Conservation (phyloP, 2,888 invertebrate genomes). For the Leptopilina myrica region DNA sequence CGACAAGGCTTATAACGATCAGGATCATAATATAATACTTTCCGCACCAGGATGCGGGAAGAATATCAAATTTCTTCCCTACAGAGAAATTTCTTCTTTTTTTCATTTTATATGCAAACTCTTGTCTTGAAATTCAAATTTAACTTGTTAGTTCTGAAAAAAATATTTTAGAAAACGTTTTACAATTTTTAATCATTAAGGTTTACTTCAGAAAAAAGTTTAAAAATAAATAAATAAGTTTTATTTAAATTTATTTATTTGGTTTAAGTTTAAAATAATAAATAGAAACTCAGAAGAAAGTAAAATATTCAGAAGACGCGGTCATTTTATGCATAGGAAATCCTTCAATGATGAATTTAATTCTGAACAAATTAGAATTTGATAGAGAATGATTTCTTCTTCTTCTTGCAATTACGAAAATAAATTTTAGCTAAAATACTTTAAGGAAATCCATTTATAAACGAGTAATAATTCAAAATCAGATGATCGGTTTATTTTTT, state of each 20-base stretch:
- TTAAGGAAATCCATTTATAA: not conserved
- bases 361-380: not conserved
- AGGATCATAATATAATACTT: conserved; percentile 62
- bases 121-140: not conserved
- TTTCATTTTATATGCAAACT: not conserved
- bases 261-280: too few species aligned
- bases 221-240: too few species aligned
- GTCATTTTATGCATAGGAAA: too few species aligned
- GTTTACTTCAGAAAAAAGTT: too few species aligned
- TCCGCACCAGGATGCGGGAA: conserved; percentile 66
- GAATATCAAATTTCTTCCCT: conserved; percentile 65
- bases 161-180: too few species aligned
- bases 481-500: not conserved
- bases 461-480: not conserved
- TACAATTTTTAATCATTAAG: too few species aligned
- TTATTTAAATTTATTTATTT: too few species aligned
- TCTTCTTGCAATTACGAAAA: not conserved
- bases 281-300: too few species aligned
- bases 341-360: too few species aligned
- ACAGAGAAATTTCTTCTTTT: not conserved
- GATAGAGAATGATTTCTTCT: not conserved
- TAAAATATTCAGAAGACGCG: too few species aligned
- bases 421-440: not conserved
- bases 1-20: conserved; percentile 47
- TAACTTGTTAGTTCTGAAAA: too few species aligned